These are phyloP conservation scores for Selene dorsalis DNA, from an alignment of 2,797 vertebrate genomes.

Conservation along the genomic window DNA sequence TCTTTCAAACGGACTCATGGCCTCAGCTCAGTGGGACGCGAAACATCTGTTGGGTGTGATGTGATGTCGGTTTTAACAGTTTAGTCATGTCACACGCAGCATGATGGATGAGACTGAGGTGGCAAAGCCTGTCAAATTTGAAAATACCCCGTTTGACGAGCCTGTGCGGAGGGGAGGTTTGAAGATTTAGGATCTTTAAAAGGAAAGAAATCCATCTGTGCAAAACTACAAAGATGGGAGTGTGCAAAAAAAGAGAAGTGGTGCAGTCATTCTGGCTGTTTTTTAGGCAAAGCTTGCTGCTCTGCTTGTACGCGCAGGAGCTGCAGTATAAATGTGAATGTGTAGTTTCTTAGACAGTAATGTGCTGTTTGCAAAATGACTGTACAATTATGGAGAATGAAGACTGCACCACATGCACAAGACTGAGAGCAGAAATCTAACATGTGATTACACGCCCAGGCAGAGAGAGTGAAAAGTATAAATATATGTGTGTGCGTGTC, in stretches of 20 bases:
- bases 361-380: slow-evolving; percentile 79
- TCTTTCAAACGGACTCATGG: slow-evolving; percentile 40
- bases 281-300: slow-evolving; percentile 7
- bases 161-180: slow-evolving; percentile 10
- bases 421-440: slow-evolving; percentile 70
- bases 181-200: slow-evolving; percentile 40
- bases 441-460: slow-evolving; percentile 81
- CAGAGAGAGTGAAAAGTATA: slow-evolving; percentile 57
- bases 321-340: slow-evolving; percentile 61
- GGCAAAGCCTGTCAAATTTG: slow-evolving; percentile 50
- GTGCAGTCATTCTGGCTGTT: not conserved
- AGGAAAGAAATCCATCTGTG: slow-evolving; percentile 33
- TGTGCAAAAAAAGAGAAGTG: slow-evolving; percentile 3
- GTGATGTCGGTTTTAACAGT: slow-evolving; percentile 48
- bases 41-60: slow-evolving; percentile 69
- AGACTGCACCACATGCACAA: slow-evolving; percentile 73
- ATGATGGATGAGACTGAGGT: slow-evolving; percentile 48
- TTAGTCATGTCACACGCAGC: slow-evolving; percentile 26
- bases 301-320: slow-evolving; percentile 32
- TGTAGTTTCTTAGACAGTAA: slow-evolving; percentile 79
- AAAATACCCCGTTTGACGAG: slow-evolving; percentile 42
- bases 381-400: slow-evolving; percentile 82
- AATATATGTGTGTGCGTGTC: slow-evolving; percentile 18
- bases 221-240: slow-evolving; percentile 25
- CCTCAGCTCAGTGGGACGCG: slow-evolving; percentile 19